phyloP scores from a whole-genome alignment of 1,140 invertebrate genomes.

The Drosophila ambigua region DNA sequence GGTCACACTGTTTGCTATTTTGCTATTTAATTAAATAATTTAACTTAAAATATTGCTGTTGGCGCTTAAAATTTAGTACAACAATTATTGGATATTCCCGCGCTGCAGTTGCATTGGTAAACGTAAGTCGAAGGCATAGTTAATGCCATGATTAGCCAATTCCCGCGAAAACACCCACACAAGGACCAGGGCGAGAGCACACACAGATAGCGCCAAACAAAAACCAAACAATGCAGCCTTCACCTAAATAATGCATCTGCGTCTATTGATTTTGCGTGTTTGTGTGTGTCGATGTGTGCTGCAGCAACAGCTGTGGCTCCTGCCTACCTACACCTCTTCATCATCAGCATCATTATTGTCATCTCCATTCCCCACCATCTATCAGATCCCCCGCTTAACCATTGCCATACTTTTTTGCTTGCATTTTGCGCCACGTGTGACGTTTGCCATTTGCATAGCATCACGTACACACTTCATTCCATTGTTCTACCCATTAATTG shows the following conservation, averaged over 20 bases:
- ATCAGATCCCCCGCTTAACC: background rate
- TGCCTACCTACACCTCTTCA: background rate
- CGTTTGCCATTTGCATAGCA: conserved; percentile 65
- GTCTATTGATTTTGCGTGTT: conserved; percentile 65
- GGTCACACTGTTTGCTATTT: conserved; percentile 21
- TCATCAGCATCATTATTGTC: background rate
- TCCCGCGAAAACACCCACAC: too few species aligned
- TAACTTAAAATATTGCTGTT: conserved; percentile 22
- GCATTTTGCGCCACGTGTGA: conserved; percentile 64
- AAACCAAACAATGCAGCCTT: conserved; percentile 38
- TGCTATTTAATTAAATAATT: conserved; percentile 30
- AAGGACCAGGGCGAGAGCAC: background rate
- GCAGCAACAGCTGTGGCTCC: conserved; percentile 63
- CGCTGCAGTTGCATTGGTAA: conserved; percentile 14
- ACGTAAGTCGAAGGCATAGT: conserved; percentile 40
- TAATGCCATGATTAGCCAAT: too few species aligned
- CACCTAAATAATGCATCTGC: conserved; percentile 47
- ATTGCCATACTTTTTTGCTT: conserved; percentile 12
- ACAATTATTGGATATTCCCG: background rate
- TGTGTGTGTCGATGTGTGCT: conserved; percentile 4
- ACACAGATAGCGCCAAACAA: conserved; percentile 21
- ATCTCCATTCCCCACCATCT: too few species aligned
- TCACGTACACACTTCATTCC: conserved; percentile 50
- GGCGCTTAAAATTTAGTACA: background rate
- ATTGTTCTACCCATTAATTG: conserved; percentile 42